A percentile compares a stretch with the other conserved stretches of the same genome.
These are phyloP conservation scores for Lithobius niger DNA, from an alignment of 1,140 invertebrate species.

Conservation along the genomic window DNA sequence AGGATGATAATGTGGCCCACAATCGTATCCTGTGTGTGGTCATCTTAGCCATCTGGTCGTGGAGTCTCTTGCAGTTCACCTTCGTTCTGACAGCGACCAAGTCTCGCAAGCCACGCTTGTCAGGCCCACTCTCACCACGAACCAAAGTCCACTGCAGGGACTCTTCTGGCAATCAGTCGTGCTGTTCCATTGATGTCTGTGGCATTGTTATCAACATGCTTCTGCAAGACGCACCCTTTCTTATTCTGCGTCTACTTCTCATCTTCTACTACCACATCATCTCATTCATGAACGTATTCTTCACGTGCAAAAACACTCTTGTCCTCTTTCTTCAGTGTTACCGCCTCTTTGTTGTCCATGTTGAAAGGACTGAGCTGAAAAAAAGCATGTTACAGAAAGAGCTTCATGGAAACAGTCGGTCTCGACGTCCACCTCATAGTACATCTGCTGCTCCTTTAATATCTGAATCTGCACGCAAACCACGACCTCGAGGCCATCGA, in stretches of 20 bases:
- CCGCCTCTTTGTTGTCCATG: constrained; percentile 62
- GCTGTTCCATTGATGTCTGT: constrained; percentile 70
- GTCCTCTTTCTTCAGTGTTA: constrained; percentile 76
- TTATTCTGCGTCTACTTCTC: constrained; percentile 63
- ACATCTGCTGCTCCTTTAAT: too few species aligned
- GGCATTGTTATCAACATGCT: constrained; percentile 39
- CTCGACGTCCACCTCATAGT: too few species aligned
- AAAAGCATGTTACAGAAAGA: too few species aligned
- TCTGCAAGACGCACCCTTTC: constrained; percentile 60
- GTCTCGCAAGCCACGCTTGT: constrained; percentile 47
- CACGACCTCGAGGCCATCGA: too few species aligned
- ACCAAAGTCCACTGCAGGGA: too few species aligned
- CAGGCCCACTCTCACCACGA: too few species aligned
- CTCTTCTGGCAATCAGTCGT: too few species aligned
- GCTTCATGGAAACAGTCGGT: too few species aligned
- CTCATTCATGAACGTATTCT: constrained; percentile 84
- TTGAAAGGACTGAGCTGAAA: too few species aligned
- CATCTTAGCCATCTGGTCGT: constrained; percentile 71
- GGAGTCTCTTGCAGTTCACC: constrained; percentile 80
- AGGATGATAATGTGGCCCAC: constrained; percentile 56
- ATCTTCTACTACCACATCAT: constrained; percentile 74
- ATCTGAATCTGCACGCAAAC: too few species aligned
- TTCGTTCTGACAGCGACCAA: constrained; percentile 77
- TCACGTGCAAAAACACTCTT: constrained; percentile 76
- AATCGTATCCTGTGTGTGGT: constrained; percentile 58